Percentiles rank a stretch among this genome's conserved stretches.
Evolutionary conservation across 1,140 invertebrate species (phyloP).

Genomic region (Drosophila albomicans): DNA sequence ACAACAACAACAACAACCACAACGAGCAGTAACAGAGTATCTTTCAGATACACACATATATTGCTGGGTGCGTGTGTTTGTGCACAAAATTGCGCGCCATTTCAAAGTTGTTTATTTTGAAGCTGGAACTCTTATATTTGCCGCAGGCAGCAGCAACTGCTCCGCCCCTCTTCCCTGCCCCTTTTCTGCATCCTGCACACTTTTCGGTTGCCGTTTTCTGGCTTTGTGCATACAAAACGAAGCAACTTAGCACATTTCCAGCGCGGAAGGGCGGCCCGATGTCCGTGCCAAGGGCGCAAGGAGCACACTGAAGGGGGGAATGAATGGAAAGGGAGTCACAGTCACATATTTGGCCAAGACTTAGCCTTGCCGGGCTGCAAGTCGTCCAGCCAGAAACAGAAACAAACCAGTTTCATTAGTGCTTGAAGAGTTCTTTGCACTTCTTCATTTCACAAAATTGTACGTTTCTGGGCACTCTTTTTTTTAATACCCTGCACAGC

Average conservation of each 20-base stretch:
- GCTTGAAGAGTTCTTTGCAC: slow-evolving; percentile 51
- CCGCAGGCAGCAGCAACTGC: slow-evolving; percentile 18
- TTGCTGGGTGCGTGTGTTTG: slow-evolving; percentile 4
- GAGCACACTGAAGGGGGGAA: neutral
- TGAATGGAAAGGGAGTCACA: slow-evolving; percentile 6
- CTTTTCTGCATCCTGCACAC: neutral
- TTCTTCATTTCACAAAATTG: slow-evolving; percentile 40
- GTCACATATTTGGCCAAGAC: slow-evolving; percentile 27
- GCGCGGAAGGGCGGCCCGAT: slow-evolving; percentile 19
- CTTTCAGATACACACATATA: slow-evolving; percentile 27
- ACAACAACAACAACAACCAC: slow-evolving; percentile 16
- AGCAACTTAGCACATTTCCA: slow-evolving; percentile 75
- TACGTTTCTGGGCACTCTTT: slow-evolving; percentile 7
- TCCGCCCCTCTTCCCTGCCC: neutral
- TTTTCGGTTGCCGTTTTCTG: slow-evolving; percentile 23
- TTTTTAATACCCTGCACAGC: neutral
- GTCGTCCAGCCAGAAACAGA: slow-evolving; percentile 19
- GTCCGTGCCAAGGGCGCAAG: neutral
- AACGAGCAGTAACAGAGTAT: slow-evolving; percentile 28
- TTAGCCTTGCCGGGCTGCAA: slow-evolving; percentile 1
- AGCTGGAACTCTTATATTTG: slow-evolving; percentile 43
- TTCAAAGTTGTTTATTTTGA: slow-evolving; percentile 61
- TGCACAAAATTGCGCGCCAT: slow-evolving; percentile 53
- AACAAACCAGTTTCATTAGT: slow-evolving; percentile 56
- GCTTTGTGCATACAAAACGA: slow-evolving; percentile 72